Conservation (phyloP, 2,113 vertebrate genomes). For the Zosterops lateralis region DNA sequence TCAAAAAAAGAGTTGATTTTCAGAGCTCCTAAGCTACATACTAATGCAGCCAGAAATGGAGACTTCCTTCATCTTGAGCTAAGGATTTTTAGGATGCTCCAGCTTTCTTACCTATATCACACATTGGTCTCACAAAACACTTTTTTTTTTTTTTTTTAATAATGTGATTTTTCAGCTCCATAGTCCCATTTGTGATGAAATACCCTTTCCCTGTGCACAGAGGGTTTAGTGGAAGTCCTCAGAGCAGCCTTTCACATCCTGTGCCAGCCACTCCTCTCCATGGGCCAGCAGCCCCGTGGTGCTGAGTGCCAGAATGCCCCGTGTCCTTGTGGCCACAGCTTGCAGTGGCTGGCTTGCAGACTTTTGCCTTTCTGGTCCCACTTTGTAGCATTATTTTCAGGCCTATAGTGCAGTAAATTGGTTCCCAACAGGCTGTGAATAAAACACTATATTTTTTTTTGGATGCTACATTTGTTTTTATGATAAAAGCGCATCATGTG, state of each 20-base stretch:
- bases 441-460: neutral
- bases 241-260: neutral
- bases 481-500: neutral
- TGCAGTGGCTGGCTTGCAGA: neutral
- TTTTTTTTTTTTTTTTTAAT: neutral
- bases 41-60: neutral
- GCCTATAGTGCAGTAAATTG: slow-evolving; percentile 27
- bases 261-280: neutral
- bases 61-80: neutral
- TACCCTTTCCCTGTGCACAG: neutral
- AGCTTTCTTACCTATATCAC: neutral
- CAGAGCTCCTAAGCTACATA: neutral
- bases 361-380: neutral
- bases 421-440: slow-evolving; percentile 17
- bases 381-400: slow-evolving; percentile 34
- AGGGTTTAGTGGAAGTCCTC: neutral
- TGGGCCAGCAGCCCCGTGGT: neutral
- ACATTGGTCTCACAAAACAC: neutral
- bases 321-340: neutral
- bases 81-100: neutral
- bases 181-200: neutral
- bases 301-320: neutral
- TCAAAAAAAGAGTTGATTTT: neutral
- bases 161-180: accelerated
- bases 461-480: slow-evolving; percentile 28